Evolutionary conservation across 1,140 invertebrate genomes (phyloP), one percentile per base, ranked within the genome.

Genomic region (Ostrea edulis): DNA sequence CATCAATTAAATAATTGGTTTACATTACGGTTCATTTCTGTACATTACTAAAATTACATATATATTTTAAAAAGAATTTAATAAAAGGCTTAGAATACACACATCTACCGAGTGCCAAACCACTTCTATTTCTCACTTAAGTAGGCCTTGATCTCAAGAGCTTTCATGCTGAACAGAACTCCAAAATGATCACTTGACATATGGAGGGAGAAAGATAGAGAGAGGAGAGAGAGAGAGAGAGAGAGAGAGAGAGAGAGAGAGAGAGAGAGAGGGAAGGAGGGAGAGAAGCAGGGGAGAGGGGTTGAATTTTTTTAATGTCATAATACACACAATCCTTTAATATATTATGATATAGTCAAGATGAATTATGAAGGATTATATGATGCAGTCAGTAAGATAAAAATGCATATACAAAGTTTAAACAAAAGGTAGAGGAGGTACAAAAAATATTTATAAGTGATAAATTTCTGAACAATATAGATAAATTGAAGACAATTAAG

Each of bases 221-320:
- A 87, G 86, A 87, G 86, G 71, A 87, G 86, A 87, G 29, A 86
- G 85, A 86, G 85, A 86, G 55, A 86, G 84, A 86, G 84, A 86
- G 84, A 86, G 84, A 86, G 58, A 86, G 84, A 86, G 84, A 86
- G 54, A 86, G 55, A 35, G 84, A 62, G 58, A 35, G 54, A 62
- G 54, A 62, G 84, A 65, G 84, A 62, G 35, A 77, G 22, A 77
- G 85, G 77, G 20, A 77, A 44, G 35, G 58, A 71, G 65, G 20
- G n/a, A 22, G 84, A 86, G 35, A 44, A 5, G 5, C 2, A 44
- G 35, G 5, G 5, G 35, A 44, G 35, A 44, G 35, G 5, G 35
- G 5, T 1, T 2, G 35, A 44, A 25, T 20, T 12, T 51, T 22
- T 20, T 35, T 44, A 44, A 1, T 44, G 35, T 44, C 35, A 44